Base-by-base conservation (phyloP, 1,140 invertebrate species). In the Nomia melanderi region DNA sequence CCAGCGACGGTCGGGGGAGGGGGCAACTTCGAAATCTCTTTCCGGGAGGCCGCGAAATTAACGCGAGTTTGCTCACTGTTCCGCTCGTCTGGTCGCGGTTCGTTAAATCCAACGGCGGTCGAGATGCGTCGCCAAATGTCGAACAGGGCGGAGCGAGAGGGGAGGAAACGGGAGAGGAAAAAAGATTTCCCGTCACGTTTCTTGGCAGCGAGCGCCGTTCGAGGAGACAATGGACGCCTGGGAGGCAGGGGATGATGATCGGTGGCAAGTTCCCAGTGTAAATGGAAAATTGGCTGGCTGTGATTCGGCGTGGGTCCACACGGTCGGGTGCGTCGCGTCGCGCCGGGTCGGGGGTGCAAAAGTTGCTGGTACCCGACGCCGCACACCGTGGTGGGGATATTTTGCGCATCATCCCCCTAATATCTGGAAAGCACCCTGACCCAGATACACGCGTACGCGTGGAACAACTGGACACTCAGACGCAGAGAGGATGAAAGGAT, bases 341-440 rank as follows among this genome's bases (percentile, higher is more conserved):
- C 39, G 17, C 23, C 57, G 73, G 65, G 57, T 76, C 62, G 67
- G 36, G 36, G 36, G 57, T 63, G 79, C 41, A 81, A 81, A 81
- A 81, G 47, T 81, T 69, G 53, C 78, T 63, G 36, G 69, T 63
- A 47, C 53, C n/a, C n/a, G n/a, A n/a, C n/a, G n/a, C n/a, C 59
- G 44, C 33, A 39, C 47, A 39, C 56, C 1, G 74, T 87, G 81
- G 89, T 87, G 89, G 90, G 89, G 88, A 89, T 91, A 90, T 90
- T 91, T 91, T 91, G 90, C 90, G 90, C 90, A 91, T 90, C 89
- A 91, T 90, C 85, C 88, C 86, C 87, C 89, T 90, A 89, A 90
- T 90, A 90, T 91, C 88, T 85, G 86, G 82, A 88, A 85, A 88
- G 82, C 89, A 90, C 88, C 88, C 88, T 90, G 90, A 91, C 90